Percentiles rank a stretch among this genome's conserved stretches.
Evolutionary conservation across 2,113 vertebrate genomes (phyloP).

Genomic region (Cacatua alba): DNA sequence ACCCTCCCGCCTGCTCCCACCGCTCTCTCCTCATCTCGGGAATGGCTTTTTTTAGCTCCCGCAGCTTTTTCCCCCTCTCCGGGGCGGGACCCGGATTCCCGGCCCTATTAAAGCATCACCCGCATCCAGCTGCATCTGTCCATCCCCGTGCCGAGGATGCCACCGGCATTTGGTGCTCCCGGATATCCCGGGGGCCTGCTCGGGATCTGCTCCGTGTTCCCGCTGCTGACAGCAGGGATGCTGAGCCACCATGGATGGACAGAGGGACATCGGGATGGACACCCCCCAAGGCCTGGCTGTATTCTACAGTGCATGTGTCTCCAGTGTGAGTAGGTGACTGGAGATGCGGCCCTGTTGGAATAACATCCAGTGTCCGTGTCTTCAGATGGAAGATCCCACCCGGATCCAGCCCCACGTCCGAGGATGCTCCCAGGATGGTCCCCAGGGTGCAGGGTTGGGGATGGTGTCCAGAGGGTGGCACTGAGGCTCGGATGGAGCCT

Average conservation of each 20-base stretch:
- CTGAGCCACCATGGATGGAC: neutral
- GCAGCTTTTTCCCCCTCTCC: neutral
- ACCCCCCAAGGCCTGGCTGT: slow-evolving; percentile 85
- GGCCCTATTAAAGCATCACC: neutral
- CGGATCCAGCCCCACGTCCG: rapidly evolving
- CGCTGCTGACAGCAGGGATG: rapidly evolving
- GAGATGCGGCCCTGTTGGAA: slow-evolving; percentile 98
- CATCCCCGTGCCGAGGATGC: neutral
- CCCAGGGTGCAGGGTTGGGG: neutral
- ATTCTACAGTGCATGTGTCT: slow-evolving; percentile 99
- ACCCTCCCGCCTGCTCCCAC: neutral
- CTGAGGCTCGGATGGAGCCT: neutral
- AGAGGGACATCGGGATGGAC: neutral
- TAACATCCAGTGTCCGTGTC: slow-evolving; percentile 87
- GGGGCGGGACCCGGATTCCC: neutral
- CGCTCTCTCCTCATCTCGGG: neutral
- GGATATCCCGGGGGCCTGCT: neutral
- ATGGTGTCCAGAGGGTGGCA: neutral
- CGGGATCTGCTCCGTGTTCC: neutral
- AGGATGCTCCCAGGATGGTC: neutral
- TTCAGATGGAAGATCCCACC: neutral
- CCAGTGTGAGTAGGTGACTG: slow-evolving; percentile 94
- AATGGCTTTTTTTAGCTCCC: neutral
- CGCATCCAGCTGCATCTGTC: neutral
- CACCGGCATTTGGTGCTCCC: rapidly evolving